Evolutionary conservation across 2,113 vertebrate species (phyloP).

Genomic region (Onychostruthus taczanowskii): DNA sequence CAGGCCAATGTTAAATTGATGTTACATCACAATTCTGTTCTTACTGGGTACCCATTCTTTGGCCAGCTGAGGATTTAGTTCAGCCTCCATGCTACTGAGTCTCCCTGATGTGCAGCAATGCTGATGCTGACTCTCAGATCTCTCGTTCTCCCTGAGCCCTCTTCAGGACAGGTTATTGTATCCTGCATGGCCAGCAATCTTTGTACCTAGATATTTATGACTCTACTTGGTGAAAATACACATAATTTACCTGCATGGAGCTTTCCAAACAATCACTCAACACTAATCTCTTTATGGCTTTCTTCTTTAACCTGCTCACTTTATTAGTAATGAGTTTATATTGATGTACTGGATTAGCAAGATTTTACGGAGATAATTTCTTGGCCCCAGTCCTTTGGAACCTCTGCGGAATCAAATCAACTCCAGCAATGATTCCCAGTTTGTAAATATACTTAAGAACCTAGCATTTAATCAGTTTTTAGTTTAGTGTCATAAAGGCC

Average conservation of each 20-base stretch:
- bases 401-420: neutral
- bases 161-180: neutral
- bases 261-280: neutral
- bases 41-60: neutral
- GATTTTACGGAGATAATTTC: neutral
- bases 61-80: neutral
- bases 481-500: neutral
- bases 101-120: neutral
- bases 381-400: neutral
- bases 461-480: neutral
- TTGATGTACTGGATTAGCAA: neutral
- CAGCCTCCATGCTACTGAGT: accelerated
- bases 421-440: neutral
- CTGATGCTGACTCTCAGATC: accelerated
- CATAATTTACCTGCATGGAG: neutral
- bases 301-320: neutral
- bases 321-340: neutral
- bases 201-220: neutral
- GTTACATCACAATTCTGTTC: neutral
- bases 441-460: neutral
- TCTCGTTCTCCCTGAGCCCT: neutral
- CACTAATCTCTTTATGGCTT: neutral
- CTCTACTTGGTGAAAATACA: neutral
- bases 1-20: neutral
- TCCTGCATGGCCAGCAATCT: neutral